phyloP scores from a whole-genome alignment of 2,113 vertebrate genomes.

The Leucoraja erinaceus region DNA sequence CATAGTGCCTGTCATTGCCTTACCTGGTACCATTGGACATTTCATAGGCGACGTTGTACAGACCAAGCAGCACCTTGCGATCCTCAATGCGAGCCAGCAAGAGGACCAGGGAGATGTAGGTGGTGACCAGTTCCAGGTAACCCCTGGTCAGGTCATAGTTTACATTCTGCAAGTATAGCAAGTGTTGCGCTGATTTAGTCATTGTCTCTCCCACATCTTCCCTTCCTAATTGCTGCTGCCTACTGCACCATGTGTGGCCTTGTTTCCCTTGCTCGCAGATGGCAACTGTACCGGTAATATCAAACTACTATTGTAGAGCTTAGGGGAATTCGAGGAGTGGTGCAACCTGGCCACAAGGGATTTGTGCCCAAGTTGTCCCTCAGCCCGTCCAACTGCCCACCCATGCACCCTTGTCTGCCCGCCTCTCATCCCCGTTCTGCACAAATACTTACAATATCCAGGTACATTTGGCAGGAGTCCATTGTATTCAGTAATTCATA shows the following conservation, averaged over 20 bases:
- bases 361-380: too few species aligned
- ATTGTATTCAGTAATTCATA: slow-evolving; percentile 88
- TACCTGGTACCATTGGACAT: slow-evolving; percentile 80
- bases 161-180: slow-evolving; percentile 56
- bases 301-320: too few species aligned
- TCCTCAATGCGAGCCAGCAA: slow-evolving; percentile 83
- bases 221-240: too few species aligned
- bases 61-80: slow-evolving; percentile 72
- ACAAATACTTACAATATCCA: slow-evolving; percentile 76
- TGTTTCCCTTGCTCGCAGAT: too few species aligned
- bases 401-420: too few species aligned
- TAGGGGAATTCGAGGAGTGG: too few species aligned
- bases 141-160: slow-evolving; percentile 85
- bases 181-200: neutral
- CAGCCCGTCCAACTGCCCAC: too few species aligned
- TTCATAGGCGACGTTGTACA: slow-evolving; percentile 82
- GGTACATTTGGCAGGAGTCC: slow-evolving; percentile 82
- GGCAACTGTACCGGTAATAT: too few species aligned
- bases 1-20: neutral
- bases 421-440: neutral
- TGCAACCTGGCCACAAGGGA: too few species aligned
- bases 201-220: too few species aligned
- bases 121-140: slow-evolving; percentile 85
- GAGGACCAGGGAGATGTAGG: slow-evolving; percentile 77
- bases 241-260: too few species aligned